Conservation (phyloP, 2,113 vertebrate species). For the Todiramphus saurophagus region DNA sequence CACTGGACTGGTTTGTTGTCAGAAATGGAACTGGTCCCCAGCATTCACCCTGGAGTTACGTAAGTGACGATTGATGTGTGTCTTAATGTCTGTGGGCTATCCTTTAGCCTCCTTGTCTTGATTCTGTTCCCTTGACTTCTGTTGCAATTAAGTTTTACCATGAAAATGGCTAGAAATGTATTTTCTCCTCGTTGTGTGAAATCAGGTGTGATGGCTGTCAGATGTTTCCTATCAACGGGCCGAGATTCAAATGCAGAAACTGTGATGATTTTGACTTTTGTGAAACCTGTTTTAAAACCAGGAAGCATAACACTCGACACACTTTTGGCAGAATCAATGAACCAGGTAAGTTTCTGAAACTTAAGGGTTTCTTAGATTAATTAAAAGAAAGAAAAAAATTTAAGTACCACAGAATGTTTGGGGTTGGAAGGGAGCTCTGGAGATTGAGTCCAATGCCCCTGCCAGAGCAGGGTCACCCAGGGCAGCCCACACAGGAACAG, state of each 20-base stretch:
- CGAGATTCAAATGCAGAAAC: slow-evolving; percentile 95
- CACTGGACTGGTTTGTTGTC: slow-evolving; percentile 97
- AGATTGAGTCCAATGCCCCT: no score
- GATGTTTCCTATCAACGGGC: slow-evolving; percentile 97
- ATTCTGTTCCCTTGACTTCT: background rate
- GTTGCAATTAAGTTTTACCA: background rate
- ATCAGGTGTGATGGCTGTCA: slow-evolving; percentile 96
- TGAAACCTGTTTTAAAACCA: slow-evolving; percentile 95
- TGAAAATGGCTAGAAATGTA: background rate
- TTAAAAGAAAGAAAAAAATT: background rate
- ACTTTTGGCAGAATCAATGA: slow-evolving; percentile 97
- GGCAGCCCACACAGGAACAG: no score
- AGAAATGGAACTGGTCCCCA: slow-evolving; percentile 97
- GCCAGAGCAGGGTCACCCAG: no score
- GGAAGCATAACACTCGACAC: slow-evolving; percentile 91
- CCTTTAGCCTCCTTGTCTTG: background rate
- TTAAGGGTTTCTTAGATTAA: background rate
- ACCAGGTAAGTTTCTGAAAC: slow-evolving; percentile 77
- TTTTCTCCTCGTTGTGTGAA: background rate
- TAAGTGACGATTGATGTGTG: slow-evolving; percentile 58
- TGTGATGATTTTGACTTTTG: slow-evolving; percentile 99
- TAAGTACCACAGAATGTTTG: no score
- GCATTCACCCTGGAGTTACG: slow-evolving; percentile 95
- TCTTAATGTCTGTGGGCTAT: background rate
- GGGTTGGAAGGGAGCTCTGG: no score